A percentile compares a stretch with the other conserved stretches of the same genome.
phyloP scores from a whole-genome alignment of 2,113 vertebrate genomes.

The Sula dactylatra region DNA sequence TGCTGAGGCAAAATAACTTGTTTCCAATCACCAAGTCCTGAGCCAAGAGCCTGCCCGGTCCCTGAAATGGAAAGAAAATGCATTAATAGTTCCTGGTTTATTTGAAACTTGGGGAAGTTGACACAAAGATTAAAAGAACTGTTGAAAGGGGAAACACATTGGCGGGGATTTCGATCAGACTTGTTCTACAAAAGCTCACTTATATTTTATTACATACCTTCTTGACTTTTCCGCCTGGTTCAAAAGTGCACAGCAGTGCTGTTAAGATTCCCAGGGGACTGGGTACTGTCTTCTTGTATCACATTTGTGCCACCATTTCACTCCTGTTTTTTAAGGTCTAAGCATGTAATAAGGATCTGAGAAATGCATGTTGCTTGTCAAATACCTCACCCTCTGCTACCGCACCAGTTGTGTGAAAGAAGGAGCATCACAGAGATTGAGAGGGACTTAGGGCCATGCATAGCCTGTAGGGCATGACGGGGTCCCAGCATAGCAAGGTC shows the following conservation, averaged over 20 bases:
- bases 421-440: not conserved
- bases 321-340: not conserved
- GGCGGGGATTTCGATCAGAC: not conserved
- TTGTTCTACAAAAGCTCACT: not conserved
- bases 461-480: accelerated
- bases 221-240: not conserved
- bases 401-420: not conserved
- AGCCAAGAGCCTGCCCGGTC: not conserved
- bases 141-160: not conserved
- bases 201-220: not conserved
- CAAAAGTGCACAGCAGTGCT: not conserved
- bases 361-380: not conserved
- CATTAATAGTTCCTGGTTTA: not conserved
- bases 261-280: not conserved
- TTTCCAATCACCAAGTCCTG: not conserved
- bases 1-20: not conserved
- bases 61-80: not conserved
- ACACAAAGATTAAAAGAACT: not conserved
- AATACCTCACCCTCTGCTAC: not conserved
- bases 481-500: not conserved
- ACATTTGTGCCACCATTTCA: not conserved
- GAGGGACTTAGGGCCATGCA: not conserved
- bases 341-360: not conserved
- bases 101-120: not conserved
- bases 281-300: not conserved